Evolutionary conservation across 1,140 invertebrate genomes (phyloP), one percentile per base, ranked within the genome.

Genomic region (Megathymus violae): DNA sequence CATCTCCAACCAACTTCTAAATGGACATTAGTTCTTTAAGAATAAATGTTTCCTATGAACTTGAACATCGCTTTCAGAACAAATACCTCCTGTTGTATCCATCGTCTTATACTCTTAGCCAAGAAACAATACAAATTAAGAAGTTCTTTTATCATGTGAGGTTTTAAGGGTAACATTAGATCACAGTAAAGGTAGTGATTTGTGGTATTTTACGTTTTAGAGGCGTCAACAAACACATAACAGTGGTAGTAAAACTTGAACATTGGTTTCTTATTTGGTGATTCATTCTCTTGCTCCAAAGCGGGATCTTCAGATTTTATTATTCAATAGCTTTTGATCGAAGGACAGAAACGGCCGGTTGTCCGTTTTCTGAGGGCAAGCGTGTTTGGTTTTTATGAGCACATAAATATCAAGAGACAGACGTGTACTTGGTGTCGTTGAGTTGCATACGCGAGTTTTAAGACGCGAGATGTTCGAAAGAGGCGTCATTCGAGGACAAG

Each of bases 311-410:
- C 56, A 56, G 43, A 56, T 74, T 76, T 80, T 82, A 80, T 80
- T 76, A 77, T 76, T 78, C 71, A 69, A 73, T 82, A 67, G 73
- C 64, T 76, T 75, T 74, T 75, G 75, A 86, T 86, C 67, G 78
- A 72, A 78, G 77, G 78, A 74, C 76, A 84, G 75, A 77, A 78
- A 72, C 64, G 69, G 17, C 64, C 60, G 64, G 67, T 73, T 76
- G 72, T 84, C 72, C 70, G 71, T 76, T 77, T 71, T 78, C 75
- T 76, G 73, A 77, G 69, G 76, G 65, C 68, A 62, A 77, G 77
- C 77, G 75, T 88, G 84, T 86, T 85, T 79, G 72, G 70, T 73
- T 83, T 87, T 88, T 88, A 89, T 81, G 80, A 72, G 67, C 62
- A 67, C 83, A 89, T 89, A 89, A 88, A 88, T 85, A 82, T 83